phyloP scores from a whole-genome alignment of 2,797 vertebrate genomes.

The Tokudaia muenninki region DNA sequence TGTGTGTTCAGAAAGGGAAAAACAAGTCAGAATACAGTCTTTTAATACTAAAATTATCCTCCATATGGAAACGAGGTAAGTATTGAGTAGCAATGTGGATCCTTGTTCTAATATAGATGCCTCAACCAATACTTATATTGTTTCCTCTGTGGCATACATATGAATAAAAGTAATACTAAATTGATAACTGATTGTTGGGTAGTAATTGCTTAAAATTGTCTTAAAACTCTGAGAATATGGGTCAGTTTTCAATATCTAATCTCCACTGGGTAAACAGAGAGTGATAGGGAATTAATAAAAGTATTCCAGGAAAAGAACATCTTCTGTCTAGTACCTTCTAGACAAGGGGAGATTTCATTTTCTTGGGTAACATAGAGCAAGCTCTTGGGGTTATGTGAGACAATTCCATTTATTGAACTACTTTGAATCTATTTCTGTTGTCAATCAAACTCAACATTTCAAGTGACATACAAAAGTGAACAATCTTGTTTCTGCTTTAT shows the following conservation, averaged over 20 bases:
- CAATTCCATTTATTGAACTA: conserved; percentile 49
- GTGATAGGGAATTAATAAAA: background rate
- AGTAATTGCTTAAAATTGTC: background rate
- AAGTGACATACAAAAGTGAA: conserved; percentile 60
- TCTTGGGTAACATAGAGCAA: background rate
- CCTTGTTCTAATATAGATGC: background rate
- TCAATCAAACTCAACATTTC: conserved; percentile 61
- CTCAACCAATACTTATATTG: fast-evolving
- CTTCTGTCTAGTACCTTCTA: background rate
- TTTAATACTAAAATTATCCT: background rate
- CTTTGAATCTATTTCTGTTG: conserved; percentile 31
- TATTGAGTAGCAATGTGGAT: fast-evolving
- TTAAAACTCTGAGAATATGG: background rate
- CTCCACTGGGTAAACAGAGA: background rate
- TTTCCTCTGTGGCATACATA: too few species aligned
- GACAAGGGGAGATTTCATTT: background rate
- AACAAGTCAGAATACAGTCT: background rate
- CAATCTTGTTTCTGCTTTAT: conserved; percentile 67
- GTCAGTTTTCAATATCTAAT: background rate
- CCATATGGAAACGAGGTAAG: background rate
- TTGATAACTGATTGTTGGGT: background rate
- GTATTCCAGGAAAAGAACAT: background rate
- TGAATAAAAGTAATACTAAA: background rate
- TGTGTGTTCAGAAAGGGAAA: background rate
- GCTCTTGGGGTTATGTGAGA: conserved; percentile 1